Evolutionary conservation across 2,888 invertebrate genomes (phyloP).

Genomic region (Agrochola circellaris): DNA sequence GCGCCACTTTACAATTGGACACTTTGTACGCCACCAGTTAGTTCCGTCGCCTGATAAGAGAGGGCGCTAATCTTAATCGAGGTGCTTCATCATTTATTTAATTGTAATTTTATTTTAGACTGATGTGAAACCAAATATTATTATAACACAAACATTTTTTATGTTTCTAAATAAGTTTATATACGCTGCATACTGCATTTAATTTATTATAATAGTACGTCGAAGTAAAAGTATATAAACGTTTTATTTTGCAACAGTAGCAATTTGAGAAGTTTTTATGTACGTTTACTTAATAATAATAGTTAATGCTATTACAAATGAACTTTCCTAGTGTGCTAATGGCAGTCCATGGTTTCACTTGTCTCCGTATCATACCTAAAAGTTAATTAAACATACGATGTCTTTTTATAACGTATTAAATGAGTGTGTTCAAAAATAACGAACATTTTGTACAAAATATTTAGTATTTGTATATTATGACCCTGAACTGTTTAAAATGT

Average conservation of each 20-base stretch:
- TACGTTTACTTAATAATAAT: not conserved
- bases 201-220: not conserved
- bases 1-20: not conserved
- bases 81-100: not conserved
- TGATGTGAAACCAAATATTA: not conserved
- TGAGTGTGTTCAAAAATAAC: constrained; percentile 28
- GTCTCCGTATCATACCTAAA: not conserved
- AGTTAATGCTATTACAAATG: not conserved
- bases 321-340: not conserved
- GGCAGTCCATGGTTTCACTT: not conserved
- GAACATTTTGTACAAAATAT: constrained; percentile 10
- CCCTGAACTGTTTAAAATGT: not conserved
- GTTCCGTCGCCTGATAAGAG: constrained; percentile 5
- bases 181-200: too few species aligned
- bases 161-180: not conserved
- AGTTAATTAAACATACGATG: not conserved
- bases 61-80: constrained; percentile 18
- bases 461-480: not conserved
- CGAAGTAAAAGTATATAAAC: not conserved
- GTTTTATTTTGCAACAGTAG: not conserved
- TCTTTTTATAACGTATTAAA: not conserved
- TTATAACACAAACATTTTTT: not conserved
- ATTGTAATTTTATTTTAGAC: constrained; percentile 9
- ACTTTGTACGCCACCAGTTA: not conserved
- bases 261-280: not conserved